phyloP scores from a whole-genome alignment of 1,140 invertebrate genomes.

The Leptopilina clavipes region DNA sequence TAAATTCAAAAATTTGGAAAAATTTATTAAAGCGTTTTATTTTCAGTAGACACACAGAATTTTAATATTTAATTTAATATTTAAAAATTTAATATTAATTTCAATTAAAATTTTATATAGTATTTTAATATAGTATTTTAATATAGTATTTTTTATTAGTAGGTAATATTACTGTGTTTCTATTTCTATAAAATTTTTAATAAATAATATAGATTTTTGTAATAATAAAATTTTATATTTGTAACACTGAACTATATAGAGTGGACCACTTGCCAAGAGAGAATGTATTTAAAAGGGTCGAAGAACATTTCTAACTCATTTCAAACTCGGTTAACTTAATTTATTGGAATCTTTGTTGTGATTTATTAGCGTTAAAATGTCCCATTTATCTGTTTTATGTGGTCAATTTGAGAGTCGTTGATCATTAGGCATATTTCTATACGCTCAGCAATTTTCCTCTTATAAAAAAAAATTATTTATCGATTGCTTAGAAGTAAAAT shows the following conservation, averaged over 20 bases:
- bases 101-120: too few species aligned
- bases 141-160: too few species aligned
- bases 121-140: too few species aligned
- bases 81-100: too few species aligned
- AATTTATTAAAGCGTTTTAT: too few species aligned
- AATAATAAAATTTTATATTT: background rate
- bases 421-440: background rate
- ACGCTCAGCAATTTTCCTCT: background rate
- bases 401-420: background rate
- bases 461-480: too few species aligned
- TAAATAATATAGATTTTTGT: background rate
- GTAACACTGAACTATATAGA: background rate
- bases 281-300: slow-evolving; percentile 47
- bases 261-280: slow-evolving; percentile 46
- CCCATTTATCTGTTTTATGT: background rate
- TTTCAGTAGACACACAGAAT: too few species aligned
- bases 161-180: too few species aligned
- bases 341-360: slow-evolving; percentile 14
- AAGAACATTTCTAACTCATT: slow-evolving; percentile 42
- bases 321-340: slow-evolving; percentile 37
- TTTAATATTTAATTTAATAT: too few species aligned
- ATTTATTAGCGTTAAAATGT: slow-evolving; percentile 12
- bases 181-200: too few species aligned
- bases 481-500: too few species aligned
- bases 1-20: too few species aligned